Evolutionary conservation across 2,113 vertebrate species (phyloP).

Genomic region (Alaudala cheleensis): DNA sequence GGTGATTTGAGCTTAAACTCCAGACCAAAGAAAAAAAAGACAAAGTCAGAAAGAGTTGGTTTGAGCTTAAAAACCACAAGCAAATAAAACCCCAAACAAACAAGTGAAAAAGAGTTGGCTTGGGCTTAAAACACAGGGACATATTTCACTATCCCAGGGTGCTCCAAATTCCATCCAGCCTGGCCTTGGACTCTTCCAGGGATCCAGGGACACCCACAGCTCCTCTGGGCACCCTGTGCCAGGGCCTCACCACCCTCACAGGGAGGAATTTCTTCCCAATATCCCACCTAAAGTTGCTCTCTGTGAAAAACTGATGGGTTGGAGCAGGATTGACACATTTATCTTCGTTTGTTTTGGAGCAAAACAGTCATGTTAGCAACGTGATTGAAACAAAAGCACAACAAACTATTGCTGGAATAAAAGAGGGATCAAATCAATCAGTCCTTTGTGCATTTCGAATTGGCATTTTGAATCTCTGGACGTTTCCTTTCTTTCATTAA

Average conservation of each 20-base stretch:
- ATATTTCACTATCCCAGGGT: rapidly evolving
- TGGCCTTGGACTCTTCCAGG: background rate
- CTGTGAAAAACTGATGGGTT: background rate
- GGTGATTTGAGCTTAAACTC: background rate
- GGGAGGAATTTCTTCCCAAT: background rate
- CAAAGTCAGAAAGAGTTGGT: background rate
- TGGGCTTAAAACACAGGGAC: background rate
- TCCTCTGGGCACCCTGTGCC: background rate
- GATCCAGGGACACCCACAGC: background rate
- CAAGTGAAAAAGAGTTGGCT: background rate
- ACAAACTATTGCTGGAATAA: background rate
- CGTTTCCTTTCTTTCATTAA: background rate
- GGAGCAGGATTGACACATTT: background rate
- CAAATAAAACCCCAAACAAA: too few species aligned
- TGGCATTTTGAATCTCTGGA: background rate
- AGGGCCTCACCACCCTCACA: background rate
- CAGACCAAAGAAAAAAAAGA: background rate
- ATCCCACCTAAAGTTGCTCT: too few species aligned
- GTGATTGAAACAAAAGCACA: background rate
- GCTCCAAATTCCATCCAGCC: background rate
- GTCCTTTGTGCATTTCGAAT: background rate
- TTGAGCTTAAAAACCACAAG: background rate
- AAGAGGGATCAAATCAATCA: background rate
- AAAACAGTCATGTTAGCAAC: background rate
- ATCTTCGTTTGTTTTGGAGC: background rate